These are phyloP conservation scores for Psittacula derbiana DNA, from an alignment of 2,797 vertebrate genomes.

Conservation along the genomic window DNA sequence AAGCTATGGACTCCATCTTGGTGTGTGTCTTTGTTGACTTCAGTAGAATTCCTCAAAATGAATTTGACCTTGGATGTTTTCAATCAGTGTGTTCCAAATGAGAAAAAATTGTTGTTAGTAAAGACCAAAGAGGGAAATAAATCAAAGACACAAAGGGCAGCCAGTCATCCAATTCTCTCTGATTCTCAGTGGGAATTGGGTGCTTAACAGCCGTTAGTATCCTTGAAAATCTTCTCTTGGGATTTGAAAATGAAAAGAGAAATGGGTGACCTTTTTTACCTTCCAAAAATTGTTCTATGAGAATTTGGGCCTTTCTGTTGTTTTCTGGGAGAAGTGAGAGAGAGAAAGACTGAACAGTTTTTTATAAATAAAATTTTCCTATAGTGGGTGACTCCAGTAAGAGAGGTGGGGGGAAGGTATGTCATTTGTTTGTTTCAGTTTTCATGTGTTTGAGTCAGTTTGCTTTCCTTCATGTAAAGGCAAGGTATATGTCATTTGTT, in stretches of 20 bases:
- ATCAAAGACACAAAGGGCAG: slow-evolving; percentile 70
- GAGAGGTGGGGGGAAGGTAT: not conserved
- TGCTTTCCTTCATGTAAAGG: not conserved
- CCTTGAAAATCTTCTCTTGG: slow-evolving; percentile 58
- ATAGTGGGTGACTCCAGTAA: not conserved
- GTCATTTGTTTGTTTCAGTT: not conserved
- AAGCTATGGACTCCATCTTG: slow-evolving; percentile 36
- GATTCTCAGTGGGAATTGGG: slow-evolving; percentile 66
- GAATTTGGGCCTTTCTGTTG: slow-evolving; percentile 9
- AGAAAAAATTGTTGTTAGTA: slow-evolving; percentile 71
- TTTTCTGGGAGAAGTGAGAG: not conserved
- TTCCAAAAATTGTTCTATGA: slow-evolving; percentile 36
- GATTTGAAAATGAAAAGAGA: slow-evolving; percentile 57
- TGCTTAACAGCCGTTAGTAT: slow-evolving; percentile 67
- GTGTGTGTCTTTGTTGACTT: slow-evolving; percentile 53
- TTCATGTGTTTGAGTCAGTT: not conserved
- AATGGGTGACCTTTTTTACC: slow-evolving; percentile 37
- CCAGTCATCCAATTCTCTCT: slow-evolving; percentile 56
- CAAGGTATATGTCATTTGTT: not conserved
- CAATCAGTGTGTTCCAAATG: slow-evolving; percentile 66
- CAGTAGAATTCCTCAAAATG: slow-evolving; percentile 53
- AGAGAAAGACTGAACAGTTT: not conserved
- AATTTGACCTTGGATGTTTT: slow-evolving; percentile 71
- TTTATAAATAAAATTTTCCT: not conserved
- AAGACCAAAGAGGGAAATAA: slow-evolving; percentile 65